Conservation (phyloP, 2,797 vertebrate genomes). For the Poecilia wingei region DNA sequence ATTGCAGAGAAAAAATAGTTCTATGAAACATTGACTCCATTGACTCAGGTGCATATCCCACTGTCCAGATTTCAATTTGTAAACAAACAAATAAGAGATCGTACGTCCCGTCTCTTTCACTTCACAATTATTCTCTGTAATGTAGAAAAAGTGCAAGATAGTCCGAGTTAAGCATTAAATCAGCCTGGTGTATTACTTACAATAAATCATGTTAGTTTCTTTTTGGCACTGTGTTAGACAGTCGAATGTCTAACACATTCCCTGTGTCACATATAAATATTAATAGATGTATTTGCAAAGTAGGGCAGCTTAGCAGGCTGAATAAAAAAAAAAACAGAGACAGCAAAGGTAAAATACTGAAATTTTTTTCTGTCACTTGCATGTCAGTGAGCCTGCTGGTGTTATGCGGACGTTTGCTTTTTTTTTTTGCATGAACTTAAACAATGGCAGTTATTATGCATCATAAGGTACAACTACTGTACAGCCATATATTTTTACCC, state of each 20-base stretch:
- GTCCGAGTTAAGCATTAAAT: slow-evolving; percentile 19
- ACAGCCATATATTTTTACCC: slow-evolving; percentile 38
- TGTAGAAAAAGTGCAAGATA: not conserved
- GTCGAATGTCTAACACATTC: slow-evolving; percentile 51
- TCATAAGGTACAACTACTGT: slow-evolving; percentile 45
- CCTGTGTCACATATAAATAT: slow-evolving; percentile 42
- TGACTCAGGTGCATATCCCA: not conserved
- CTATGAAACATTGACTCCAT: not conserved
- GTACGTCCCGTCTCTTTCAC: not conserved
- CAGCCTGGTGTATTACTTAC: slow-evolving; percentile 28
- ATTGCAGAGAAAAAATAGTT: not conserved
- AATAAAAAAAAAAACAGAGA: slow-evolving; percentile 22
- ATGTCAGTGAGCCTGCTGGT: slow-evolving; percentile 41
- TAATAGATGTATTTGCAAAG: slow-evolving; percentile 52
- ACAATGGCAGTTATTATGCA: slow-evolving; percentile 62
- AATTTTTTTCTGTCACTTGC: slow-evolving; percentile 9
- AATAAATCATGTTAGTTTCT: slow-evolving; percentile 26
- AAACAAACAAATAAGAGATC: not conserved
- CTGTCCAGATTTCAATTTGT: not conserved
- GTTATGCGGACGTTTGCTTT: slow-evolving; percentile 40
- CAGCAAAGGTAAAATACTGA: slow-evolving; percentile 23
- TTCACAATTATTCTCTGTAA: not conserved
- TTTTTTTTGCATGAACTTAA: slow-evolving; percentile 29
- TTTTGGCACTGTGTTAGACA: slow-evolving; percentile 15
- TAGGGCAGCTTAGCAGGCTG: slow-evolving; percentile 43